Conservation (phyloP, 2,113 vertebrate genomes). For the Barbus barbus region DNA sequence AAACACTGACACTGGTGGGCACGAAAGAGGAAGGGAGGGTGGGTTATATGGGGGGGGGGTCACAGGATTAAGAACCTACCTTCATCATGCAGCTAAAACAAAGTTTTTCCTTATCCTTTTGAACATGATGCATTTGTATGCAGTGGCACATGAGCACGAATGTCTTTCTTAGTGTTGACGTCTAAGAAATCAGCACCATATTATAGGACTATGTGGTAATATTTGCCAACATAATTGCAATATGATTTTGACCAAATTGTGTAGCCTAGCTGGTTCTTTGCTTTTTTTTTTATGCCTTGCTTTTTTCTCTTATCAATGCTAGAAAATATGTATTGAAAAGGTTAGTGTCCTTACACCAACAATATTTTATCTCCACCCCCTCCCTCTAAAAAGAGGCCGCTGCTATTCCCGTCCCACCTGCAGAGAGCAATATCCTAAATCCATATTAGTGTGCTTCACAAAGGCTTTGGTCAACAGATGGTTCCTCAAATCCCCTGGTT, state of each 20-base stretch:
- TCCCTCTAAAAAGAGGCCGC: conserved; percentile 50
- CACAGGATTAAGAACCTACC: conserved; percentile 26
- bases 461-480: conserved; percentile 78
- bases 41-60: conserved; percentile 33
- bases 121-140: not conserved
- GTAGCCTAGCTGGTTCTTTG: too few species aligned
- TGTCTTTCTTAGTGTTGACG: not conserved
- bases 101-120: conserved; percentile 32
- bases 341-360: not conserved
- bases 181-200: not conserved
- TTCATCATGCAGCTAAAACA: conserved; percentile 62
- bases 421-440: conserved; percentile 78
- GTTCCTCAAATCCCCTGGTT: conserved; percentile 76
- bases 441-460: conserved; percentile 74
- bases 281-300: not conserved
- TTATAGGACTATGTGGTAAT: too few species aligned
- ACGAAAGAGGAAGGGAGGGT: not conserved
- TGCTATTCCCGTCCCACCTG: conserved; percentile 75
- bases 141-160: not conserved
- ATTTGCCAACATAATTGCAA: too few species aligned
- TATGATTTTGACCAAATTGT: too few species aligned
- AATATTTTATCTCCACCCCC: not conserved
- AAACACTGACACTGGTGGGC: conserved; percentile 37
- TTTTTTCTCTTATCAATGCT: not conserved
- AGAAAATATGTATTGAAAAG: not conserved